Percentiles rank a stretch among this genome's conserved stretches.
phyloP scores from a whole-genome alignment of 2,888 invertebrate genomes.

The Rugalucina vietnamica region DNA sequence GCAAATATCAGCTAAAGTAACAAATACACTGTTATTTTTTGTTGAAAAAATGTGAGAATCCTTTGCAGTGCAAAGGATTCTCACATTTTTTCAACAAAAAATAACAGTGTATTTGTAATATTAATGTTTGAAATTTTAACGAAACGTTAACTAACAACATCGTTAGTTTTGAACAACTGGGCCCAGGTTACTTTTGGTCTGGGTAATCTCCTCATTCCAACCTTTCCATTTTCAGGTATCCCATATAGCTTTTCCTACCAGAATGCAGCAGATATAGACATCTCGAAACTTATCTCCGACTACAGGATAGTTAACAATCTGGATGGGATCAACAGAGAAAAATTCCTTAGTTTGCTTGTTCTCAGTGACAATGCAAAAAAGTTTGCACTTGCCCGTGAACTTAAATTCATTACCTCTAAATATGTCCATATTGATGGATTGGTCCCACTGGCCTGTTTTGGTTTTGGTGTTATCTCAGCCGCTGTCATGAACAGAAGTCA shows the following conservation, averaged over 20 bases:
- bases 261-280: not conserved
- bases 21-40: too few relatives aligned
- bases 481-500: not conserved
- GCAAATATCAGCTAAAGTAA: too few relatives aligned
- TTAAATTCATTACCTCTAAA: not conserved
- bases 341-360: not conserved
- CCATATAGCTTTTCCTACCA: not conserved
- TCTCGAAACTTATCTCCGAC: not conserved
- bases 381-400: not conserved
- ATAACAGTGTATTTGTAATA: too few relatives aligned
- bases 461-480: not conserved
- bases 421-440: not conserved
- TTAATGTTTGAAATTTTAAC: too few relatives aligned
- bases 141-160: too few relatives aligned
- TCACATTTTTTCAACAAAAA: too few relatives aligned
- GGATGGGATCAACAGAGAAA: not conserved
- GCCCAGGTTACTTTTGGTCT: too few relatives aligned
- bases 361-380: not conserved
- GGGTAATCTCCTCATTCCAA: too few relatives aligned
- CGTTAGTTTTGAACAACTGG: too few relatives aligned
- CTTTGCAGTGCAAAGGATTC: too few relatives aligned
- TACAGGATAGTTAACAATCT: not conserved
- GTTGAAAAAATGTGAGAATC: too few relatives aligned
- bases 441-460: not conserved
- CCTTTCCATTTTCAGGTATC: not conserved